Evolutionary conservation across 2,797 vertebrate genomes (phyloP), one percentile per base, ranked within the genome.

Genomic region (Pipistrellus pipistrellus): DNA sequence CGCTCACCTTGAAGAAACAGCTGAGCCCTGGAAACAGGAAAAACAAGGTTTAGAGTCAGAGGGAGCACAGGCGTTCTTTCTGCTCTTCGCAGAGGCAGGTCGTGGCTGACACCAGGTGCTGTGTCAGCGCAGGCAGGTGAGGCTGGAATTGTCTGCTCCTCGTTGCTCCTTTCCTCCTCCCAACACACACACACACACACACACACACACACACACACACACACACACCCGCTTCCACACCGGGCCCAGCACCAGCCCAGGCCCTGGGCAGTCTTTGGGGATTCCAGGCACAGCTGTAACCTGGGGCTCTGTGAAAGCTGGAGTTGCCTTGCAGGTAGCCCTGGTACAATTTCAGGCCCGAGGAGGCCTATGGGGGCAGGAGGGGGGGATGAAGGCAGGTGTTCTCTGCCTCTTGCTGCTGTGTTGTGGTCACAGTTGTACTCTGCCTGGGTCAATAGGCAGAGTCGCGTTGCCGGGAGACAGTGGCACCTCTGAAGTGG

Each of bases 401-500:
- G 66, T 73, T 38, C 64, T 21, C 30, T 44, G 72, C 44, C 44
- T 72, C 32, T 18, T 0, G 1, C 27, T 41, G 0, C 23, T 0
- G 11, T 30, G n/a, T 59, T 11, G 41, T 2, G 41, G 25, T 84
- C 80, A 51, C 46, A 21, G 3, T 6, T 66, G 81, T n/a, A 32
- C 72, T 95, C 73, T 62, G 44, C 27, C 20, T 91, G 92, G 81
- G 73, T 93, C 25, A 8, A 46, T 12, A 89, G 85, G 48, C 86
- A 93, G 32, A 83, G 48, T 69, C 77, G 30, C 0, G 11, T 88
- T 72, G 85, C 90, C n/a, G 15, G 10, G n/a, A 64, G 82, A 41
- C 44, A 4, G 69, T 57, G 86, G 73, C 62, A 55, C 35, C 46
- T 46, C 55, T 21, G 32, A 81, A 64, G 44, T 35, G 77, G 59